Percentiles rank a stretch among this genome's conserved stretches.
Conservation (phyloP, 2,113 vertebrate species). For the Chiloscyllium plagiosum region DNA sequence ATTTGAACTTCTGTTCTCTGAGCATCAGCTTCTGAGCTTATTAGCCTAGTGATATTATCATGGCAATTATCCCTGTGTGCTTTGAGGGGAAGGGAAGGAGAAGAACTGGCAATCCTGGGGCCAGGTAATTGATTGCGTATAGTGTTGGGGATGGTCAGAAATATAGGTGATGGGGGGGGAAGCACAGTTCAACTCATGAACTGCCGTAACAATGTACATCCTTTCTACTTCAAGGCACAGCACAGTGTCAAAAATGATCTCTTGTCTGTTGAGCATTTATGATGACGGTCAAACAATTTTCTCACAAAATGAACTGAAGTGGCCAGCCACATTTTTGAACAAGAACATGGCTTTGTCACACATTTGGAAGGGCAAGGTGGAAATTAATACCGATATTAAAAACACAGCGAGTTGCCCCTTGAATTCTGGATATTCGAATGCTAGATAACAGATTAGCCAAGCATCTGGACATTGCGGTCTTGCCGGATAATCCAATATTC, state of each 20-base stretch:
- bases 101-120: background rate
- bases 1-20: too few relatives aligned
- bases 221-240: background rate
- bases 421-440: too few relatives aligned
- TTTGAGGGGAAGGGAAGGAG: background rate
- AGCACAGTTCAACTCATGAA: background rate
- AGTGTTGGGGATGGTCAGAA: background rate
- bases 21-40: too few relatives aligned
- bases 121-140: background rate
- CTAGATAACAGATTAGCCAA: too few relatives aligned
- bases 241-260: background rate
- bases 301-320: background rate
- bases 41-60: too few relatives aligned
- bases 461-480: too few relatives aligned
- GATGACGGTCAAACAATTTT: background rate
- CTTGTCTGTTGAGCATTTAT: background rate
- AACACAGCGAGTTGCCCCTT: background rate
- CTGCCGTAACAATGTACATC: background rate
- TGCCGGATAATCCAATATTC: too few relatives aligned
- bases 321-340: background rate
- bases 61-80: too few relatives aligned
- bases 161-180: background rate
- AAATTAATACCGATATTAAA: background rate
- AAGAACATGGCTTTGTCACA: background rate
- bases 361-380: background rate